Percentiles rank a stretch among this genome's conserved stretches.
These are phyloP conservation scores for Ahaetulla prasina DNA, from an alignment of 2,113 vertebrate species.

Conservation along the genomic window DNA sequence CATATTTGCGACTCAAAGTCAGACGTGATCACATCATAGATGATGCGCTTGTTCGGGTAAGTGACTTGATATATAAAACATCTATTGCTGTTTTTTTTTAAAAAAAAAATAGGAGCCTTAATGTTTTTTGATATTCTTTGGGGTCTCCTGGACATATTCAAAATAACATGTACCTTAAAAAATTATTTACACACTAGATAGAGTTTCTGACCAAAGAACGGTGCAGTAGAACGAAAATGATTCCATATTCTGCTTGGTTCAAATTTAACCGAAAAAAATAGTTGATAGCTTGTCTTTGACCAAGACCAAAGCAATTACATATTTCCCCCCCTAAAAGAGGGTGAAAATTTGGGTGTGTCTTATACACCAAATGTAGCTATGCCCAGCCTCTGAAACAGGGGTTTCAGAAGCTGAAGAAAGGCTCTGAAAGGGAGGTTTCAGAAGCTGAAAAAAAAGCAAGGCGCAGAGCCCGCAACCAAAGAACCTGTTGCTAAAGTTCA, in stretches of 20 bases:
- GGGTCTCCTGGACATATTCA: neutral
- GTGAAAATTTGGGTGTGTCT: too few species aligned
- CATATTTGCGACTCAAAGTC: slow-evolving; percentile 92
- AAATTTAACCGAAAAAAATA: neutral
- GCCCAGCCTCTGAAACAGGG: too few species aligned
- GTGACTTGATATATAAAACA: slow-evolving; percentile 33
- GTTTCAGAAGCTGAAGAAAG: too few species aligned
- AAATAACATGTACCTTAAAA: neutral
- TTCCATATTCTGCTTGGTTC: neutral
- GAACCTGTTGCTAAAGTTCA: too few species aligned
- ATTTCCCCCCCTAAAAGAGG: too few species aligned
- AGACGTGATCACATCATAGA: slow-evolving; percentile 97
- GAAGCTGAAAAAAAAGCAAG: too few species aligned
- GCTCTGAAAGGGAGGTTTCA: too few species aligned
- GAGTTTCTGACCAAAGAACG: neutral
- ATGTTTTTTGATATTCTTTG: neutral
- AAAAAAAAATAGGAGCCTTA: neutral
- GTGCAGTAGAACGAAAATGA: neutral
- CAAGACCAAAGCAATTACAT: neutral
- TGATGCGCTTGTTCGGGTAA: slow-evolving; percentile 94
- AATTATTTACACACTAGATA: neutral
- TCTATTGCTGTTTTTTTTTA: neutral
- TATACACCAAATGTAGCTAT: too few species aligned
- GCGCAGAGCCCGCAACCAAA: too few species aligned
- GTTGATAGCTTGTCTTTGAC: neutral